A percentile compares a stretch with the other conserved stretches of the same genome.
phyloP scores from a whole-genome alignment of 2,888 invertebrate genomes.

The Epinotia demarniana region DNA sequence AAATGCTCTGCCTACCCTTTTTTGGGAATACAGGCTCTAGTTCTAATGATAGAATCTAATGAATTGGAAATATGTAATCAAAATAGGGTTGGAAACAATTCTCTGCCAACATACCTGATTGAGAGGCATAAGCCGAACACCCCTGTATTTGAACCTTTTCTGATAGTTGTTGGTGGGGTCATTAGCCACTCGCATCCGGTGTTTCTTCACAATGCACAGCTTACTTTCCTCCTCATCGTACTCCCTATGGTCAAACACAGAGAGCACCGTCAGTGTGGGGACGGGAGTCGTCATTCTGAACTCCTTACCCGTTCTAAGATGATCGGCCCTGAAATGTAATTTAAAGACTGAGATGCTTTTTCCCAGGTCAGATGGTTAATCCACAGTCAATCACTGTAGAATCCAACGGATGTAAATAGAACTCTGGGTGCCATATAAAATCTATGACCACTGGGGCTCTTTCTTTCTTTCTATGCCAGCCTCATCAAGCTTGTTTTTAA shows the following conservation, averaged over 20 bases:
- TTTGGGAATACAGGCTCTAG: too few relatives aligned
- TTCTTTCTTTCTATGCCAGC: too few relatives aligned
- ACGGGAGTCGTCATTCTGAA: constrained; percentile 56
- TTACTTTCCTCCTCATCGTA: constrained; percentile 48
- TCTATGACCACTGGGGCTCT: too few relatives aligned
- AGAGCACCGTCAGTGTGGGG: constrained; percentile 53
- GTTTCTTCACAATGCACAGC: constrained; percentile 61
- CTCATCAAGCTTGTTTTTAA: too few relatives aligned
- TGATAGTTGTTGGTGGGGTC: constrained; percentile 56
- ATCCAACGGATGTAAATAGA: too few relatives aligned
- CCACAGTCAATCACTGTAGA: too few relatives aligned
- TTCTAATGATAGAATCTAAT: too few relatives aligned
- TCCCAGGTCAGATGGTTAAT: too few relatives aligned
- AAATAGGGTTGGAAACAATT: not conserved
- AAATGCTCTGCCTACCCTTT: too few relatives aligned
- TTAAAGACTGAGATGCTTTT: too few relatives aligned
- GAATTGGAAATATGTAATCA: not conserved
- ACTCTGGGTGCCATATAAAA: too few relatives aligned
- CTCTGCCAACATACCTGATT: constrained; percentile 30
- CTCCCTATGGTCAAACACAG: constrained; percentile 41
- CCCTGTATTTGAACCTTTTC: constrained; percentile 69
- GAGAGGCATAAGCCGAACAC: constrained; percentile 55
- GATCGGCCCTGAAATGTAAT: constrained; percentile 60
- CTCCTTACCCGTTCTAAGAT: constrained; percentile 66
- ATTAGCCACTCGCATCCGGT: constrained; percentile 54